A percentile compares a stretch with the other conserved stretches of the same genome.
phyloP scores from a whole-genome alignment of 2,113 vertebrate genomes.

The Ramphastos sulfuratus region DNA sequence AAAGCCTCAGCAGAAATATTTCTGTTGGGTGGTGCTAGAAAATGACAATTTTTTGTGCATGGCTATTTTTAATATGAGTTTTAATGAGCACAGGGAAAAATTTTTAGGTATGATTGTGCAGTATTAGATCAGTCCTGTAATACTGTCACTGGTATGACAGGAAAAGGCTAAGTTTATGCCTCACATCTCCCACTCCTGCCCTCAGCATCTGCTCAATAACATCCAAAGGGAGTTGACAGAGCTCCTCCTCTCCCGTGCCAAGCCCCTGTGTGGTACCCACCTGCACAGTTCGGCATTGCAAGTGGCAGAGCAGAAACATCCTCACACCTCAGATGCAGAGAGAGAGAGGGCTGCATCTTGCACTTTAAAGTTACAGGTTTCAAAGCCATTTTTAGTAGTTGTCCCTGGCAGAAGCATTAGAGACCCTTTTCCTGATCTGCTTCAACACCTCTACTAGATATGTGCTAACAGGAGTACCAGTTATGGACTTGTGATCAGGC shows the following conservation, averaged over 20 bases:
- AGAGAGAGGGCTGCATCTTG: background rate
- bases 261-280: background rate
- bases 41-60: background rate
- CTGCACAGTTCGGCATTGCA: rapidly evolving
- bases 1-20: background rate
- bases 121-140: background rate
- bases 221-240: no score
- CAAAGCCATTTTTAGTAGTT: background rate
- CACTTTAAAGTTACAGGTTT: background rate
- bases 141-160: background rate
- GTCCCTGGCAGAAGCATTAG: no score
- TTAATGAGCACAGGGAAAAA: background rate
- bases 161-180: background rate
- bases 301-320: background rate
- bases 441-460: background rate
- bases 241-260: background rate
- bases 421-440: background rate
- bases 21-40: background rate
- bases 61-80: background rate
- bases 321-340: background rate
- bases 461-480: background rate
- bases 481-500: rapidly evolving
- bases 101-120: background rate
- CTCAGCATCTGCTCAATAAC: background rate
- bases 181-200: background rate